A percentile compares a stretch with the other conserved stretches of the same genome.
These are phyloP conservation scores for Bombus pyrosoma DNA, from an alignment of 1,140 invertebrate species.

Conservation along the genomic window DNA sequence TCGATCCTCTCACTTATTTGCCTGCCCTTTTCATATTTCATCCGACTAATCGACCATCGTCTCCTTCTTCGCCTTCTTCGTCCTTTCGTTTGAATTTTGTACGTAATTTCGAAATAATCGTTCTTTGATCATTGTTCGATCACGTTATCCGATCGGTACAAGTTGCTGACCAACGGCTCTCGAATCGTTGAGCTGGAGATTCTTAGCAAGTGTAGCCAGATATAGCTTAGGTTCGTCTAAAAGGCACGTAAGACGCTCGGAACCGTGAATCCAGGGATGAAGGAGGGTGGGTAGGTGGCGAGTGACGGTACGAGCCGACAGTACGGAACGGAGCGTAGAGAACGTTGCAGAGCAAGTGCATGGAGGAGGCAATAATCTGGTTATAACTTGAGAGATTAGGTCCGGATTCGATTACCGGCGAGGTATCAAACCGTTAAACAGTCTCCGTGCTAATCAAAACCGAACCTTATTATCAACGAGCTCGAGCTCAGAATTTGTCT, in stretches of 20 bases:
- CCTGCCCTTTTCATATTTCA: neutral
- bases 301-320: constrained; percentile 68
- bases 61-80: neutral
- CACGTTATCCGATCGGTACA: neutral
- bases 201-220: too few species aligned
- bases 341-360: constrained; percentile 78
- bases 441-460: constrained; percentile 83
- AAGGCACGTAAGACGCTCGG: constrained; percentile 21
- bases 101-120: neutral
- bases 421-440: constrained; percentile 84
- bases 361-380: constrained; percentile 83
- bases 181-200: neutral
- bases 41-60: neutral
- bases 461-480: constrained; percentile 81
- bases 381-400: constrained; percentile 84
- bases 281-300: constrained; percentile 18
- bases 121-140: neutral
- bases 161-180: neutral
- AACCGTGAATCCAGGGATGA: constrained; percentile 10
- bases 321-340: constrained; percentile 72
- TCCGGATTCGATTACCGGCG: constrained; percentile 83
- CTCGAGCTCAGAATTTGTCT: constrained; percentile 70
- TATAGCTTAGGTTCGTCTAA: neutral
- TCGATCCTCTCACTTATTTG: neutral
- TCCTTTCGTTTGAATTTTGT: neutral